phyloP scores from a whole-genome alignment of 1,140 invertebrate species.

The Phymastichus coffea region DNA sequence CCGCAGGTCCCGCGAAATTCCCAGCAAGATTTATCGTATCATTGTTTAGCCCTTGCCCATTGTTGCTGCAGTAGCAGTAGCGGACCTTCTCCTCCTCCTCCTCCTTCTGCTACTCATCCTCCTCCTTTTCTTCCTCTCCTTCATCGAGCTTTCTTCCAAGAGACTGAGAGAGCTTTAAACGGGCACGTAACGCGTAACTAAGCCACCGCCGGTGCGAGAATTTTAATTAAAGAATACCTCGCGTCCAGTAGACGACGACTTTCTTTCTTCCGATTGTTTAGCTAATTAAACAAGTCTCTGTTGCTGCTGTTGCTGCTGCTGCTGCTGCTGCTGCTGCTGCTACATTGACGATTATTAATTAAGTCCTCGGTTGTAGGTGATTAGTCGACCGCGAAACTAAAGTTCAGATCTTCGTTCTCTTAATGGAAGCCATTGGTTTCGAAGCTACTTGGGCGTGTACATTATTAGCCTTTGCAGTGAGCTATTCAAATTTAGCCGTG shows the following conservation, averaged over 20 bases:
- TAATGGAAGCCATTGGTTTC: slow-evolving; percentile 6
- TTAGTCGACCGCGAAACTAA: background rate
- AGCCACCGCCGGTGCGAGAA: too few species aligned
- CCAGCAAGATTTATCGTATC: slow-evolving; percentile 28
- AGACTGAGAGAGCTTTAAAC: too few species aligned
- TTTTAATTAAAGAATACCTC: slow-evolving; percentile 29
- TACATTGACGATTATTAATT: too few species aligned
- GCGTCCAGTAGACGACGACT: slow-evolving; percentile 9
- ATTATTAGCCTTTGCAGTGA: slow-evolving; percentile 21
- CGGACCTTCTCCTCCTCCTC: background rate
- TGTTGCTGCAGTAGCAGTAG: background rate
- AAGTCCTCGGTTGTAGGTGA: background rate
- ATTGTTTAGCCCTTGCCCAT: slow-evolving; percentile 17
- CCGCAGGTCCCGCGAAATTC: too few species aligned
- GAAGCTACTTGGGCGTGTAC: background rate
- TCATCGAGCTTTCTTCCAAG: too few species aligned
- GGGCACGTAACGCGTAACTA: too few species aligned
- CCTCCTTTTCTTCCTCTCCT: background rate
- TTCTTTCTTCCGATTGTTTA: slow-evolving; percentile 7
- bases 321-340: too few species aligned
- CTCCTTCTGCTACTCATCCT: background rate
- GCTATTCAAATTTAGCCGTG: slow-evolving; percentile 2
- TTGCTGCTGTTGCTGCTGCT: too few species aligned
- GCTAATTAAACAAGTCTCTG: slow-evolving; percentile 29
- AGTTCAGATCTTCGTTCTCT: background rate